Evolutionary conservation across 2,797 vertebrate genomes (phyloP), one percentile per base, ranked within the genome.

Genomic region (Sparus aurata): DNA sequence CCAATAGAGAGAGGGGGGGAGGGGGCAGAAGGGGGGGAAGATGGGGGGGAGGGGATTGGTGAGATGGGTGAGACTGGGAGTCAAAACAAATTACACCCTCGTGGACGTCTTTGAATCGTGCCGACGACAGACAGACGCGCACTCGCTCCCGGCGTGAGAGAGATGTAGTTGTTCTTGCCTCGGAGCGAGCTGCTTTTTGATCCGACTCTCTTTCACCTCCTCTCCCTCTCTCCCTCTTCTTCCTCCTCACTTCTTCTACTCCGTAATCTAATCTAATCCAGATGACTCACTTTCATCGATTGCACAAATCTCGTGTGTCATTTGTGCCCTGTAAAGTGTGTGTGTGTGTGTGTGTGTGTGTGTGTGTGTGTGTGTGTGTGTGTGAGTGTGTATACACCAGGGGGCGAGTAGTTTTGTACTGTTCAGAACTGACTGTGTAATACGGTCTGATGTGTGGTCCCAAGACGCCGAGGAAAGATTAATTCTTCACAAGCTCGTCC

Each of bases 191-290:
- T 43, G 41, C 18, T 45, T 68, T 72, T 71, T 77, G 54, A 79
- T 85, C 70, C 0, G 30, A 27, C 68, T 73, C 27, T 5, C 43
- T 52, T 73, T 50, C 58, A 8, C 20, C 27, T 79, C 27, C 50
- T 59, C 30, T 62, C 54, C 22, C 16, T 60, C 46, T 62, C 5
- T 22, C 16, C 16, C 2, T 16, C n/a, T 6, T 16, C 34, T 67
- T 72, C 45, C 71, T 75, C 60, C 52, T 83, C 15, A 45, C 52
- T 65, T 69, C 49, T 25, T 63, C 64, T 55, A 27, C 77, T 53
- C 68, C 65, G 55, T 85, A 79, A 89, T 89, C 83, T 87, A 75
- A 89, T 83, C 79, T 82, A 86, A 91, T 90, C 79, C 87, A 75
- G 57, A 80, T 82, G 83, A 88, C 75, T 89, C 90, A 80, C 82